A percentile compares a stretch with the other conserved stretches of the same genome.
Conservation (phyloP, 2,888 invertebrate genomes). For the Spisula solida region DNA sequence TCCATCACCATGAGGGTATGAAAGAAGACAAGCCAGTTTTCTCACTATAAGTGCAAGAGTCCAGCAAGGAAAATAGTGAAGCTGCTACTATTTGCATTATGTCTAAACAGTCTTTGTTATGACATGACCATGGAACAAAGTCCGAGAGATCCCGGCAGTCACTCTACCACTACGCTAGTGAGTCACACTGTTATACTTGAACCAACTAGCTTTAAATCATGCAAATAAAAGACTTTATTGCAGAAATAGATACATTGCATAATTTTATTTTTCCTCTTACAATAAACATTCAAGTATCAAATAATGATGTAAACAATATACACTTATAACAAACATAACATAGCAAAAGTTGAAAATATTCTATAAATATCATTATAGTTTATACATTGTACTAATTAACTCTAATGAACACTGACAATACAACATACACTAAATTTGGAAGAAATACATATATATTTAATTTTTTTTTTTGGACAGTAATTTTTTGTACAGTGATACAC, state of each 20-base stretch:
- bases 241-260: slow-evolving; percentile 35
- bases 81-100: no score
- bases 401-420: not conserved
- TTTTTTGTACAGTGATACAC: no score
- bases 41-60: no score
- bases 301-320: slow-evolving; percentile 1
- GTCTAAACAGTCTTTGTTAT: no score
- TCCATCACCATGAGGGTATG: no score
- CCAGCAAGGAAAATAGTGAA: no score
- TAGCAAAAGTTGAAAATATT: slow-evolving; percentile 13
- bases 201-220: not conserved
- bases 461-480: no score
- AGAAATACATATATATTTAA: no score
- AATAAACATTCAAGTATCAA: slow-evolving; percentile 19
- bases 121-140: no score
- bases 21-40: no score
- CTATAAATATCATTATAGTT: slow-evolving; percentile 9
- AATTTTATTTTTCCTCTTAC: slow-evolving; percentile 7
- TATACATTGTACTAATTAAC: slow-evolving; percentile 10
- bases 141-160: no score
- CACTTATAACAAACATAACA: slow-evolving; percentile 9
- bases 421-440: not conserved
- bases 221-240: slow-evolving; percentile 34
- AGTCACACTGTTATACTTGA: not conserved
- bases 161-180: no score